Evolutionary conservation across 1,140 invertebrate genomes (phyloP).

Genomic region (Caenorhabditis briggsae): DNA sequence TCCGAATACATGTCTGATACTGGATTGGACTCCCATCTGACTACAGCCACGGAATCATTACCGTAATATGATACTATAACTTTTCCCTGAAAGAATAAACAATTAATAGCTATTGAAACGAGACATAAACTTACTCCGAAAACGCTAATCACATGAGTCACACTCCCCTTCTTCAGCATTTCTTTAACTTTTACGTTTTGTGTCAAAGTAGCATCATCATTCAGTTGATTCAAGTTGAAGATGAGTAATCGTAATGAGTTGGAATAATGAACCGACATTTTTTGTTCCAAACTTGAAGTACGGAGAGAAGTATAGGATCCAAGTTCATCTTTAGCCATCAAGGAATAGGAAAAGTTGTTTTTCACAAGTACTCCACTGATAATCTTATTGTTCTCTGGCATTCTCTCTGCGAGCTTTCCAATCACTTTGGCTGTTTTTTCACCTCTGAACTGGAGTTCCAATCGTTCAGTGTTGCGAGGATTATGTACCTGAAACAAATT

Average conservation of each 20-base stretch:
- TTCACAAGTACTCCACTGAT: constrained; percentile 95
- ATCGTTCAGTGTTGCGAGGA: constrained; percentile 92
- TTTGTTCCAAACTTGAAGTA: constrained; percentile 90
- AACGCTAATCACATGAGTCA: neutral
- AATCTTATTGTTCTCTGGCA: constrained; percentile 83
- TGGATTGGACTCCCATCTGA: constrained; percentile 91
- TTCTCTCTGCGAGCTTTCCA: constrained; percentile 67
- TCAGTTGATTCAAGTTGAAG: constrained; percentile 87
- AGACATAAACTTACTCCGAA: constrained; percentile 85
- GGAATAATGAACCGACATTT: constrained; percentile 88
- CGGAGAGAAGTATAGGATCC: constrained; percentile 94
- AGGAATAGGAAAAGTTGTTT: constrained; percentile 97
- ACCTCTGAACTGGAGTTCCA: constrained; percentile 93
- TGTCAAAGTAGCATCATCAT: constrained; percentile 85
- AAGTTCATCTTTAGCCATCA: constrained; percentile 90
- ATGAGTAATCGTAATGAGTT: constrained; percentile 86
- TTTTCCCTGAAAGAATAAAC: constrained; percentile 60
- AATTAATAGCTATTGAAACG: constrained; percentile 84
- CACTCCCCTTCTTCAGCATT: neutral
- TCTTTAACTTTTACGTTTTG: constrained; percentile 78
- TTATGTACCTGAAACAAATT: constrained; percentile 84
- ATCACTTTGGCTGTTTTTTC: constrained; percentile 95
- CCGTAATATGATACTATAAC: constrained; percentile 62
- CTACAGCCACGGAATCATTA: constrained; percentile 66
- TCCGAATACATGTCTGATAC: constrained; percentile 98